phyloP scores from a whole-genome alignment of 1,140 invertebrate genomes.

The Lordiphosa stackelbergi region DNA sequence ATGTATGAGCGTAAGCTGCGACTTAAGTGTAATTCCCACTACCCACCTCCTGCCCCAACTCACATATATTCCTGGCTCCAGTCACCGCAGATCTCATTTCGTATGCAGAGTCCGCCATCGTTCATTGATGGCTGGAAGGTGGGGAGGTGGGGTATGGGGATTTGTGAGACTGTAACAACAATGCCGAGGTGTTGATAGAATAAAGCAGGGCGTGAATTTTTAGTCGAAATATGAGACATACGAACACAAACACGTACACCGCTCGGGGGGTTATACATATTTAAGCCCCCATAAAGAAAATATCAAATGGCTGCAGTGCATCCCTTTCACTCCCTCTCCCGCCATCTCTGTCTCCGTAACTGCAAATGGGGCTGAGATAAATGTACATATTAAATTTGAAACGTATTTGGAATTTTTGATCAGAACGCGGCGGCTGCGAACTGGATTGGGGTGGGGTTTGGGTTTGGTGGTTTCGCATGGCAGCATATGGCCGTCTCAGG shows the following conservation, averaged over 20 bases:
- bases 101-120: constrained; percentile 58
- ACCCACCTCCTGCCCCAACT: constrained; percentile 1
- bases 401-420: constrained; percentile 75
- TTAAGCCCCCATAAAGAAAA: constrained; percentile 71
- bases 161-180: constrained; percentile 44
- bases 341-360: constrained; percentile 20
- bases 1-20: constrained; percentile 26
- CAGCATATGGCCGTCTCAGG: constrained; percentile 29
- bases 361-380: constrained; percentile 47
- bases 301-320: constrained; percentile 50
- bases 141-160: neutral
- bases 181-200: constrained; percentile 73
- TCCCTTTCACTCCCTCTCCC: constrained; percentile 5
- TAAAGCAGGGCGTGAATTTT: constrained; percentile 71
- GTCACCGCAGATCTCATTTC: constrained; percentile 61
- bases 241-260: constrained; percentile 42
- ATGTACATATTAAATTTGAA: constrained; percentile 75
- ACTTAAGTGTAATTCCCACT: constrained; percentile 29
- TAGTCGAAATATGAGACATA: constrained; percentile 58
- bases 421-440: constrained; percentile 36
- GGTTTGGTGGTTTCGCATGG: constrained; percentile 10
- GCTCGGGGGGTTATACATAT: constrained; percentile 66
- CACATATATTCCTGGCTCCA: constrained; percentile 1
- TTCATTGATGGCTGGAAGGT: neutral
- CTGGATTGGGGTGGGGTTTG: constrained; percentile 5